phyloP scores from a whole-genome alignment of 1,140 invertebrate species.

The Macrobrachium nipponense region DNA sequence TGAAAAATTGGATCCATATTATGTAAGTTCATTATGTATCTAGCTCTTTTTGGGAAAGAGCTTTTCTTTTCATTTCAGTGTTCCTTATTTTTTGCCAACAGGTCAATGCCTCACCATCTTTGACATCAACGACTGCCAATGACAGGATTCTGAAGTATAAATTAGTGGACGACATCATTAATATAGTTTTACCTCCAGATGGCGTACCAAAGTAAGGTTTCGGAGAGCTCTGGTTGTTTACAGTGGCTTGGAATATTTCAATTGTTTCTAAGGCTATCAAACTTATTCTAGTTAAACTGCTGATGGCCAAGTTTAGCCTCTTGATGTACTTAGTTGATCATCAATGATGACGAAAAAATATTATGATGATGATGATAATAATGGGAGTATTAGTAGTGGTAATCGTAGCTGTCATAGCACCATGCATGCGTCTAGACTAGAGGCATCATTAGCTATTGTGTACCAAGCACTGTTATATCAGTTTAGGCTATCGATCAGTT shows the following conservation, averaged over 20 bases:
- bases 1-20: too few relatives aligned
- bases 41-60: too few relatives aligned
- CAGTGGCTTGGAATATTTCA: conserved; percentile 1
- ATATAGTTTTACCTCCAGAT: conserved; percentile 89
- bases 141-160: conserved; percentile 97
- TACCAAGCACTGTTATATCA: too few relatives aligned
- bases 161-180: conserved; percentile 93
- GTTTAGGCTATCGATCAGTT: too few relatives aligned
- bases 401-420: too few relatives aligned
- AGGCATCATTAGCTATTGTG: too few relatives aligned
- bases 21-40: too few relatives aligned
- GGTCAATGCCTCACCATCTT: conserved; percentile 94
- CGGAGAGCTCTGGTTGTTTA: conserved; percentile 4
- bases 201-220: conserved; percentile 85
- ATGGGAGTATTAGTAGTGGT: too few relatives aligned
- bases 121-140: conserved; percentile 94
- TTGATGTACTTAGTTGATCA: background rate
- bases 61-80: too few relatives aligned
- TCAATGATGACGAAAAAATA: background rate
- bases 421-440: too few relatives aligned
- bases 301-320: background rate
- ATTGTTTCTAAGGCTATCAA: background rate
- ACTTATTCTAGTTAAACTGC: background rate
- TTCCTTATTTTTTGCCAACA: conserved; percentile 66
- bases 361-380: conserved; percentile 1